Evolutionary conservation across 2,113 vertebrate species (phyloP).

Genomic region (Xiphorhynchus elegans): DNA sequence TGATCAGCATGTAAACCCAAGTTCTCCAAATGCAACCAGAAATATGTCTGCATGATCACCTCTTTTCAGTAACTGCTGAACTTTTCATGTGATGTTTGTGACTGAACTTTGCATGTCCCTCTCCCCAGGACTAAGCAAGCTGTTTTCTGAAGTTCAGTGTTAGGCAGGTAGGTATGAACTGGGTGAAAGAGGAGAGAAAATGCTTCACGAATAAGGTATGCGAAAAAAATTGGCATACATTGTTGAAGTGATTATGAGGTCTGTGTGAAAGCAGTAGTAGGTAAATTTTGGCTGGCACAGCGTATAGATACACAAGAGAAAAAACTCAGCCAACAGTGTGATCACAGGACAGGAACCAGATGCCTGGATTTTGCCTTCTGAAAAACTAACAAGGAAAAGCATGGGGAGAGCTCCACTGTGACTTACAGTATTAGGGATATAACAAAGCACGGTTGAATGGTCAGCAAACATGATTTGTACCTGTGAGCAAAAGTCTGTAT

Average conservation of each 20-base stretch:
- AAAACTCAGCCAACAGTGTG: slow-evolving; percentile 55
- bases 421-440: background rate
- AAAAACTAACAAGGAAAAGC: slow-evolving; percentile 52
- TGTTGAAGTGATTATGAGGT: slow-evolving; percentile 57
- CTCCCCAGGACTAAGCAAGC: background rate
- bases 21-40: background rate
- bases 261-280: slow-evolving; percentile 66
- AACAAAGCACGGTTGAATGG: background rate
- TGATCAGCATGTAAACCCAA: background rate
- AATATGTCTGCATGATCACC: background rate
- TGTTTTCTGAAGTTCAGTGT: background rate
- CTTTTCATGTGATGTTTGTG: background rate
- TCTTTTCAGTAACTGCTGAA: background rate
- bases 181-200: background rate
- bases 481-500: background rate
- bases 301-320: slow-evolving; percentile 51
- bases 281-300: slow-evolving; percentile 69
- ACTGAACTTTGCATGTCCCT: background rate
- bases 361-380: slow-evolving; percentile 58
- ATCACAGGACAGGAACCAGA: slow-evolving; percentile 61
- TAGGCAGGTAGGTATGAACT: background rate
- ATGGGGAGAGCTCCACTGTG: background rate
- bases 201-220: background rate
- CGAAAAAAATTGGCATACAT: slow-evolving; percentile 35
- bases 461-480: background rate